Evolutionary conservation across 2,888 invertebrate genomes (phyloP).

Genomic region (Merodon equestris): DNA sequence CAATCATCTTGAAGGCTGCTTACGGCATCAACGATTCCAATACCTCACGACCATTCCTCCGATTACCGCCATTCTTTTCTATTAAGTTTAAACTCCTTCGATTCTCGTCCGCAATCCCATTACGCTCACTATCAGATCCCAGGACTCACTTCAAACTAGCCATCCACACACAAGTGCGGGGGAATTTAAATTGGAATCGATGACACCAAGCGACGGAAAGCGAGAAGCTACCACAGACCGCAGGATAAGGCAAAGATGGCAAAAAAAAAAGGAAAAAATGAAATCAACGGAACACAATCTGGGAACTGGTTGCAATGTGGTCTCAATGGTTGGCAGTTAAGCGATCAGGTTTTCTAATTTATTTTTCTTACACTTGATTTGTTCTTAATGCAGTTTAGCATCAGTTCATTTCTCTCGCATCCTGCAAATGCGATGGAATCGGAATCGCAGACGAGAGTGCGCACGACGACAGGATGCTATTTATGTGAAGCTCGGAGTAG

Average conservation of each 20-base stretch:
- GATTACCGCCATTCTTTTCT: constrained; percentile 40
- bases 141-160: constrained; percentile 24
- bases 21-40: neutral
- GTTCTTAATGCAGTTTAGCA: constrained; percentile 64
- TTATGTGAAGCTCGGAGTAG: constrained; percentile 17
- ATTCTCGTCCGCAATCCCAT: constrained; percentile 38
- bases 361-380: constrained; percentile 66
- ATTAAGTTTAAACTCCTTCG: constrained; percentile 52
- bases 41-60: constrained; percentile 2
- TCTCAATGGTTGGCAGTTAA: too few species aligned
- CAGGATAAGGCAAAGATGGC: constrained; percentile 20
- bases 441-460: constrained; percentile 6
- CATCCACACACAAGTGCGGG: constrained; percentile 14
- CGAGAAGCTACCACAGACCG: constrained; percentile 35
- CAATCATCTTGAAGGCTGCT: too few species aligned
- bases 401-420: constrained; percentile 64
- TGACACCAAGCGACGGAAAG: neutral
- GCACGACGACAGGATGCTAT: constrained; percentile 52
- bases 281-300: neutral
- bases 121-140: constrained; percentile 51
- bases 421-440: constrained; percentile 25
- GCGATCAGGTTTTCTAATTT: constrained; percentile 54
- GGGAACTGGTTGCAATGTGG: constrained; percentile 32
- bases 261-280: too few species aligned
- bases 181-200: constrained; percentile 58